Conservation (phyloP, 2,113 vertebrate species). For the Vombatus ursinus region DNA sequence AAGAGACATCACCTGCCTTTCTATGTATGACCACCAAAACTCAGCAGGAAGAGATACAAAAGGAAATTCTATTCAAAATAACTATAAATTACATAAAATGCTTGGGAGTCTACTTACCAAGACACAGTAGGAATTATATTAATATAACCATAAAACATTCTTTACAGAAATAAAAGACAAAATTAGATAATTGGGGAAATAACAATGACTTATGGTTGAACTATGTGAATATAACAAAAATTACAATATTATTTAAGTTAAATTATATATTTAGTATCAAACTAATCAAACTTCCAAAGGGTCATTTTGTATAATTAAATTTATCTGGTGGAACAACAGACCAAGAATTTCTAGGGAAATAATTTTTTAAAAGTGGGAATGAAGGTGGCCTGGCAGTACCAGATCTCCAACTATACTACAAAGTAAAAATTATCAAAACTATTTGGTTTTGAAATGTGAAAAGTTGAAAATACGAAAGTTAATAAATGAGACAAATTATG, state of each 20-base stretch:
- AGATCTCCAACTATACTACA: not conserved
- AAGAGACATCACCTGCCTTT: not conserved
- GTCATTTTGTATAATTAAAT: not conserved
- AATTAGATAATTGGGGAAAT: not conserved
- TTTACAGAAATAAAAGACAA: not conserved
- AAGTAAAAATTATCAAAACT: not conserved
- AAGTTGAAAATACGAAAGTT: not conserved
- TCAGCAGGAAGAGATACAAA: too few relatives aligned
- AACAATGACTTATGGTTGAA: not conserved
- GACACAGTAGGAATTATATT: not conserved
- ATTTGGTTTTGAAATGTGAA: not conserved
- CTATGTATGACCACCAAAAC: too few relatives aligned
- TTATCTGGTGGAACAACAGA: not conserved
- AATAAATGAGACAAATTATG: not conserved
- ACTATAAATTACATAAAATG: too few relatives aligned
- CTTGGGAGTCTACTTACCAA: not conserved
- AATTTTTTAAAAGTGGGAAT: not conserved
- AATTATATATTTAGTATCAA: not conserved
- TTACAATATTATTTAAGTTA: not conserved
- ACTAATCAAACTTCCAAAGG: not conserved
- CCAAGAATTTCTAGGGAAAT: not conserved
- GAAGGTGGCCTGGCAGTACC: not conserved
- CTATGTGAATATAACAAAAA: not conserved
- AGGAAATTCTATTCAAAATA: too few relatives aligned
- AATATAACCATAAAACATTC: not conserved